Evolutionary conservation across 92 coral and sea anemone genomes (phyloP), one percentile per base, ranked within the genome.

Genomic region (Hydrozoanthus gracilis): DNA sequence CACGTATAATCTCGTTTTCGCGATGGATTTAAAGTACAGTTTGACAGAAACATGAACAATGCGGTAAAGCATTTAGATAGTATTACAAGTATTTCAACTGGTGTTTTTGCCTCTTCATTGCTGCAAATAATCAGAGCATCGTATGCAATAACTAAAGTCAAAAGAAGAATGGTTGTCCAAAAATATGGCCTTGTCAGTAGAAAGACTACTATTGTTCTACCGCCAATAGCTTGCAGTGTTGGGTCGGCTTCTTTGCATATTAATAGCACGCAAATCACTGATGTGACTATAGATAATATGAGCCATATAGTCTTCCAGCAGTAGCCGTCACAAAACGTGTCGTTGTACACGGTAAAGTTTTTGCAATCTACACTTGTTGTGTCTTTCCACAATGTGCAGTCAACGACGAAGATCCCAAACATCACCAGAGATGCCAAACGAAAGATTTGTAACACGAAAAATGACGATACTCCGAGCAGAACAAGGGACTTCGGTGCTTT

Each of bases 241-340:
- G 87, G 90, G 58, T 82, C 44, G 18, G 65, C 47, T 20, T 15
- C 12, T 60, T 58, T 71, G 4, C 86, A 82, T 48, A 91, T 52
- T 18, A 85, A 47, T 46, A 82, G 82, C 56, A 91, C 35, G 17
- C 71, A 87, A 58, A 88, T 16, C 8, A 60, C 39, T 10, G 89
- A 88, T 2, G 93, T 88, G 15, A 82, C 17, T 8, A 86, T 18
- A 3, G 95, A 93, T 62, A 90, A 91, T 13, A 66, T 52, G 7
- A 93, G 77, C 95, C 95, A 93, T 8, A 82, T 11, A 7, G 90
- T 77, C 52, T 93, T 91, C 95, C 93, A 93, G 51, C 95, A 91
- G 79, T 86, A 93, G 9, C 88, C 87, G 51, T 87, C 87, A 79
- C 92, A 91, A 4, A 39, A 54, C 35, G 90, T 87, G 4, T 76